Conservation (phyloP, 1,140 invertebrate genomes). For the Spodoptera frugiperda region DNA sequence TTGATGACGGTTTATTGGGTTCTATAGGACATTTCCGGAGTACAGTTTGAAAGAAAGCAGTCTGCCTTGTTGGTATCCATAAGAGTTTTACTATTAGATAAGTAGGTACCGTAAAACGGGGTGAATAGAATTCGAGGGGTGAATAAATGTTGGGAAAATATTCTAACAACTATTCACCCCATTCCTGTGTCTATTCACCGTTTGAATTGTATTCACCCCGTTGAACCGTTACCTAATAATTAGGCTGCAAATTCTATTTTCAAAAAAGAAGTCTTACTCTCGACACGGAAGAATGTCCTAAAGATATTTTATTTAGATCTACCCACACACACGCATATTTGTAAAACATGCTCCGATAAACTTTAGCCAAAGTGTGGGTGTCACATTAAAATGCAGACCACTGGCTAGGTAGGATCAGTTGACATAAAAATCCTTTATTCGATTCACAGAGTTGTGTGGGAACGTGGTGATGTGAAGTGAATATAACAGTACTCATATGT, state of each 20-base stretch:
- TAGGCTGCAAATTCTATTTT: no score
- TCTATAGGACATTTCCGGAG: no score
- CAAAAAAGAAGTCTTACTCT: background rate
- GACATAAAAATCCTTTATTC: conserved; percentile 1
- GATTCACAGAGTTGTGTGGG: conserved; percentile 18
- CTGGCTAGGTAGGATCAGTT: conserved; percentile 18
- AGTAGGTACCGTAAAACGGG: no score
- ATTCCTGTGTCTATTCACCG: no score
- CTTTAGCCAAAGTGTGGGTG: conserved; percentile 5
- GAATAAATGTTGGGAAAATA: no score
- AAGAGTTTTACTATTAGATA: no score
- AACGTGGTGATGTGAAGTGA: conserved; percentile 34
- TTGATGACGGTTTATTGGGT: conserved; percentile 8
- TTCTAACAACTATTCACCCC: no score
- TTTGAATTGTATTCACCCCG: no score
- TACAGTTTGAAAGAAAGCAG: no score
- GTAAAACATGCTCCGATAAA: conserved; percentile 13
- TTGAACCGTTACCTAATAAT: no score
- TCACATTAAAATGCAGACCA: conserved; percentile 27
- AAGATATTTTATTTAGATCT: conserved; percentile 9
- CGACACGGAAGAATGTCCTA: background rate
- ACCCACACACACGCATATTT: conserved; percentile 14
- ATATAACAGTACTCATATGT: conserved; percentile 16
- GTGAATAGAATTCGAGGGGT: no score
- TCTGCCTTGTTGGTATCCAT: no score